Percentiles rank a stretch among this genome's conserved stretches.
phyloP scores from a whole-genome alignment of 2,888 invertebrate species.

The Leptogaster cylindrica region DNA sequence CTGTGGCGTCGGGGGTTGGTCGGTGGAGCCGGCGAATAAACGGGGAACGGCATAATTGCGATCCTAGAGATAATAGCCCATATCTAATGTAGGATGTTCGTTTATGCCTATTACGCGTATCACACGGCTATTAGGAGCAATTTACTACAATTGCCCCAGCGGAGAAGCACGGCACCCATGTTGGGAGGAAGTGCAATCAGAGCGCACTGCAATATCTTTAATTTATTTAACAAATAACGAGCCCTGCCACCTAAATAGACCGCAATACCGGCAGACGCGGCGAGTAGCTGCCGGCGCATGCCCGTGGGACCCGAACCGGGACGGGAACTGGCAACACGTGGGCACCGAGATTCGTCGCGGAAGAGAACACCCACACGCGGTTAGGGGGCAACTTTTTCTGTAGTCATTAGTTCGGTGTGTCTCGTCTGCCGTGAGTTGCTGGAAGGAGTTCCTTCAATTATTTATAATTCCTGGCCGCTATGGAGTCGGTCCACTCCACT shows the following conservation, averaged over 20 bases:
- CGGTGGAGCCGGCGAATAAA: background rate
- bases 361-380: constrained; percentile 44
- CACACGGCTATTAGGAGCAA: constrained; percentile 39
- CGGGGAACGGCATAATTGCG: background rate
- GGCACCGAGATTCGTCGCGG: constrained; percentile 43
- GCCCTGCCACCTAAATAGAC: constrained; percentile 11
- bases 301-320: constrained; percentile 1
- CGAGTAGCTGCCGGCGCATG: background rate
- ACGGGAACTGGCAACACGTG: constrained; percentile 40
- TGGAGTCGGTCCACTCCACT: constrained; percentile 8
- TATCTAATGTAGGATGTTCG: constrained; percentile 31
- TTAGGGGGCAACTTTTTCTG: constrained; percentile 6
- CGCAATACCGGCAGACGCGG: constrained; percentile 17
- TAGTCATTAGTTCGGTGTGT: constrained; percentile 10
- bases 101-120: constrained; percentile 33
- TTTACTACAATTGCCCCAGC: constrained; percentile 33
- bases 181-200: constrained; percentile 31
- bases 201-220: constrained; percentile 34
- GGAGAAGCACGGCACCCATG: background rate
- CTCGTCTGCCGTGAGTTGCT: constrained; percentile 18
- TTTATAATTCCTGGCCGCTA: constrained; percentile 19
- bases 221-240: constrained; percentile 39
- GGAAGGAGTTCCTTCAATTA: constrained; percentile 21
- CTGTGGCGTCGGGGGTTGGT: background rate
- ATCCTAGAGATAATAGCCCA: constrained; percentile 28